Evolutionary conservation across 2,113 vertebrate genomes (phyloP), one percentile per base, ranked within the genome.

Genomic region (Mugil cephalus): DNA sequence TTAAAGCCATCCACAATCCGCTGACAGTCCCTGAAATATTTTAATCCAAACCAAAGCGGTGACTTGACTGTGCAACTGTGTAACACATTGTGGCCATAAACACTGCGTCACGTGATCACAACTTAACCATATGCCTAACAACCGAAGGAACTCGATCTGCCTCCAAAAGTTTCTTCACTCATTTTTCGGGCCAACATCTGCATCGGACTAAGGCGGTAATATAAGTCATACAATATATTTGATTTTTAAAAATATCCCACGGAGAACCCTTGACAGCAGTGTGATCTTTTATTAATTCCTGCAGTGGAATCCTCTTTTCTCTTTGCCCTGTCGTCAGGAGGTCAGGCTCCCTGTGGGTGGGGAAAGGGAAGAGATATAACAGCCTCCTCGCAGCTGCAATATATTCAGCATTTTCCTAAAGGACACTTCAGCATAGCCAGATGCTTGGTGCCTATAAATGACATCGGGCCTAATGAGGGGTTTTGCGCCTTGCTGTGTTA

Each of bases 231-330:
- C 11, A 66, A 52, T 17, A 7, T 12, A 52, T 54, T 46, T 67
- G 43, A 61, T 14, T 15, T n/a, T 40, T 55, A 35, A 74, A 80
- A 74, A 70, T 39, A 82, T 30, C 47, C 36, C 14, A 52, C 38
- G 47, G 42, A 59, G 46, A 70, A 50, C 38, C 43, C 62, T 35
- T 55, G 45, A 47, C 50, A 66, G 40, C 35, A 51, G 46, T 12
- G 52, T 59, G 61, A 80, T 51, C 13, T 52, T 56, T 83, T 68
- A 53, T 79, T 73, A 65, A 83, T 69, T 66, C 65, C 50, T 58
- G 18, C 61, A 55, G 72, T 64, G 50, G 13, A 74, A 72, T 56
- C 43, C 64, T 71, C 60, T 70, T 65, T 63, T 78, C 61, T 76
- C 69, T 66, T 56, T 24, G 40, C 65, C 48, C 58, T 36, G 53